These are phyloP conservation scores for Orthosia gothica DNA, from an alignment of 2,888 invertebrate genomes.

Conservation along the genomic window DNA sequence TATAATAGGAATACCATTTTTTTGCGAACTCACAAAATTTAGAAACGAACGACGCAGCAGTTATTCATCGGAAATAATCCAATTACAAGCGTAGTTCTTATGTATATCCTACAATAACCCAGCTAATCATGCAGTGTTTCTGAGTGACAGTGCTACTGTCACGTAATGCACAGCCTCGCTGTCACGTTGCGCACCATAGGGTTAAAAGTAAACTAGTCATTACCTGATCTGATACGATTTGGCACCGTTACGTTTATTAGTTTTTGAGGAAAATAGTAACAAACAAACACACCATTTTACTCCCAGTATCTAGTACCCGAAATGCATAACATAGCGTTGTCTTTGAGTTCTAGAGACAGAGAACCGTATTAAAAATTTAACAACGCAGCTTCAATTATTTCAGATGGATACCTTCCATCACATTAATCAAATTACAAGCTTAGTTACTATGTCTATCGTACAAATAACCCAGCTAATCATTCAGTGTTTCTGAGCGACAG, in stretches of 20 bases:
- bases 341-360: neutral
- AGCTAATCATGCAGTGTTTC: conserved; percentile 64
- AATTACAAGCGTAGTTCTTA: neutral
- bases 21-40: no score
- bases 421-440: conserved; percentile 12
- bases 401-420: no score
- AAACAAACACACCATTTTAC: neutral
- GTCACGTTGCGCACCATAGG: conserved; percentile 66
- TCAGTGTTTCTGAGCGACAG: conserved; percentile 57
- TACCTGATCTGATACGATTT: conserved; percentile 67
- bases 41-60: neutral
- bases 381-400: no score
- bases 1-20: no score
- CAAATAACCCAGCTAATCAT: conserved; percentile 62
- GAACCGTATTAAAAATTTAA: no score
- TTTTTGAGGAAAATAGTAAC: neutral
- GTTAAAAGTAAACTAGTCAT: conserved; percentile 75
- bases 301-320: neutral
- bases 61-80: neutral
- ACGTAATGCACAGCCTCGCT: conserved; percentile 56
- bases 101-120: conserved; percentile 28
- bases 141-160: conserved; percentile 53
- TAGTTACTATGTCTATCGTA: conserved; percentile 8
- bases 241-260: conserved; percentile 35
- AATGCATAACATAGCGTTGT: neutral